Evolutionary conservation across 2,113 vertebrate species (phyloP), one percentile per base, ranked within the genome.

Genomic region (Notothenia coriiceps): DNA sequence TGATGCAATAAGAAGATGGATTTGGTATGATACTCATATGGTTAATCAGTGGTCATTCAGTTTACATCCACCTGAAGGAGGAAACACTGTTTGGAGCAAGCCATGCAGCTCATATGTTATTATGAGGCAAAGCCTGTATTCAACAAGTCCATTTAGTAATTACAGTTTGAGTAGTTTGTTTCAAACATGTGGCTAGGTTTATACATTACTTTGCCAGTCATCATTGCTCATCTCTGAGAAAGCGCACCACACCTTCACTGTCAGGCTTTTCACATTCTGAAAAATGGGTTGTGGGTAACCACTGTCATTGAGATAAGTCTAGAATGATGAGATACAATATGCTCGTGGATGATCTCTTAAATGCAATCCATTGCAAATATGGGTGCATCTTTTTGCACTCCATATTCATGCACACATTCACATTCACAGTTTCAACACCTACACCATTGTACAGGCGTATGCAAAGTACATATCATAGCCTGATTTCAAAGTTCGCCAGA

Each of bases 401-500:
- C 40, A 59, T 63, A 55, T 33, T 25, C 7, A 4, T 9, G 29
- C 10, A 6, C 17, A 44, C 9, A 4, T 17, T 59, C 50, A 12
- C 55, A 4, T 57, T 50, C 10, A 8, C 67, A 43, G 17, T 2
- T 3, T 18, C 40, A 35, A 35, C 67, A 17, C 62, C 61, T 50
- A 22, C 15, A 17, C 20, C 29, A 15, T 10, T 2, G 1, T 57
- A 62, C 20, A 15, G 7, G 25, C 13, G 10, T 46, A 40, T 65
- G 51, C 35, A 59, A 54, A 62, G 35, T 6, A 7, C 8, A 76
- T 54, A 73, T 59, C 47, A 56, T 43, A 50, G 33, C 65, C 40
- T 35, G 22, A 52, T 25, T 40, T 54, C 20, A 25, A 14, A 54
- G 12, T 20, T 33, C 4, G 57, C 6, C 35, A 59, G 40, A 4